These are phyloP conservation scores for Tenrec ecaudatus DNA, from an alignment of 2,113 vertebrate genomes.

Conservation along the genomic window DNA sequence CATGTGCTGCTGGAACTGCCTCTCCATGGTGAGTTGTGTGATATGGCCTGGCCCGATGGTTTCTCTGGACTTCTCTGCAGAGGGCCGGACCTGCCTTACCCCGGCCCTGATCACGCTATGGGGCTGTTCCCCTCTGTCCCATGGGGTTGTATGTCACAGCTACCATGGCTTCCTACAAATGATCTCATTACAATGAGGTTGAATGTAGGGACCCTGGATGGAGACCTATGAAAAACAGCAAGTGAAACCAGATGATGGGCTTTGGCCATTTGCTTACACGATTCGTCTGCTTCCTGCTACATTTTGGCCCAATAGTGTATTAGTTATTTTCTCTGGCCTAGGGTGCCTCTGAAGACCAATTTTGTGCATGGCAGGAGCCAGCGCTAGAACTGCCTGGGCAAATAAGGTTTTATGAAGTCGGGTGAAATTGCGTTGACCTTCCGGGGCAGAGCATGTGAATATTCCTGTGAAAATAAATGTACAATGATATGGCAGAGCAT, in stretches of 20 bases:
- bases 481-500: background rate
- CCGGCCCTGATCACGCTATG: too few species aligned
- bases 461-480: conserved; percentile 8
- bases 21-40: too few species aligned
- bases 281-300: background rate
- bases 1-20: too few species aligned
- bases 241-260: conserved; percentile 6
- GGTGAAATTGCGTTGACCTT: background rate
- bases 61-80: too few species aligned
- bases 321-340: background rate
- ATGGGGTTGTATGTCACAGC: too few species aligned
- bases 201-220: too few species aligned
- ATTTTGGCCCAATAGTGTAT: background rate
- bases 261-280: conserved; percentile 15
- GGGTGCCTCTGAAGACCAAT: background rate
- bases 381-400: background rate
- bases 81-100: too few species aligned
- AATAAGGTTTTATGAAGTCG: background rate
- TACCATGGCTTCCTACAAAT: too few species aligned
- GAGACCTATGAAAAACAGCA: background rate
- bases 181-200: too few species aligned
- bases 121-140: background rate
- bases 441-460: background rate
- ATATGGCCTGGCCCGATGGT: too few species aligned
- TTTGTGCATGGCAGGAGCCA: background rate